Base-by-base conservation (phyloP, 2,797 vertebrate species). In the Cossypha caffra region DNA sequence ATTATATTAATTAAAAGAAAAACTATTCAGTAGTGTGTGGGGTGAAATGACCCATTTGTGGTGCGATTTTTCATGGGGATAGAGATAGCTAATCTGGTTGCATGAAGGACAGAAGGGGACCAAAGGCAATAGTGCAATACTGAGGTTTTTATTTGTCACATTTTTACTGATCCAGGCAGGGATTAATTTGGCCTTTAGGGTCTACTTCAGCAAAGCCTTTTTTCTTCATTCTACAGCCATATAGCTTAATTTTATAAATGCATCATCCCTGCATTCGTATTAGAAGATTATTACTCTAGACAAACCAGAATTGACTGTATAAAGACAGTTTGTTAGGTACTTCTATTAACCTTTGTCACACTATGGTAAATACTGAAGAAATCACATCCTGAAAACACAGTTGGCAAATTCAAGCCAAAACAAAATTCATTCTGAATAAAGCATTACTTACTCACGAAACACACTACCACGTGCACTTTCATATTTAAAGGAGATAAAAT, bases 261-360 rank as follows among this genome's bases (percentile, higher is more conserved):
- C 68, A 95, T 80, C 42, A 64, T 71, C 42, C 28, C 25, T 71
- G 35, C 43, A 69, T 84, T 88, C 81, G 31, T 83, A 50, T 86
- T 85, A 87, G 31, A 92, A 69, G 26, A 71, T 89, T 71, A 81
- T 86, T 87, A 54, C 37, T 73, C 38, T 40, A 86, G 50, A 88
- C 40, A 89, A 95, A 91, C 37, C 63, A 71, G 52, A 91, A 57
- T 24, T 79, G 59, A 85, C 89, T 87, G 11, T 50, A 67, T 67
- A 89, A 77, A 87, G 54, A 38, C 20, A 68, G 24, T 68, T 77
- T 52, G 25, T 91, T 77, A 86, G 48, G 43, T 85, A 73, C 24
- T 84, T 92, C 74, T 88, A 78, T 86, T 94, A 94, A 90, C 62
- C 40, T 96, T 94, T 59, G 47, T 63, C 55, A 67, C 47, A 82